Conservation (phyloP, 2,888 invertebrate genomes). For the Cosmia pyralina region DNA sequence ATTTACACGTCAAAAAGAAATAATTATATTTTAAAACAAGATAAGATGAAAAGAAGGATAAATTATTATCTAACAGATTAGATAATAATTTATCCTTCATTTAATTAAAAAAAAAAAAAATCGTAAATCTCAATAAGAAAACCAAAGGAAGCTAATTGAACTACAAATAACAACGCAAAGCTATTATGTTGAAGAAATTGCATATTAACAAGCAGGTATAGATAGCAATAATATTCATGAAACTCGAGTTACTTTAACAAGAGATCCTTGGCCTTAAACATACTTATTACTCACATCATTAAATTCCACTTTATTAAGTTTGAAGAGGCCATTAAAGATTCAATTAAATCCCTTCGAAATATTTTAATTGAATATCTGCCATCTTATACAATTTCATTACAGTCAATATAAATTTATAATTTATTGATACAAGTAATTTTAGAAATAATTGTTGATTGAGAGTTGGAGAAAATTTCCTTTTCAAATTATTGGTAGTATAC, state of each 20-base stretch:
- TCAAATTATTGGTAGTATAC: background rate
- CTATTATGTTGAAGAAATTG: background rate
- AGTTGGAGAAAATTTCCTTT: background rate
- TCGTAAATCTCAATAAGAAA: background rate
- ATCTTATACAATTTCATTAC: background rate
- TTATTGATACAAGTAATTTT: background rate
- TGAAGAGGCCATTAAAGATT: constrained; percentile 3
- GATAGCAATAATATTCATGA: background rate
- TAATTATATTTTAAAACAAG: background rate
- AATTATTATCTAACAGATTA: background rate
- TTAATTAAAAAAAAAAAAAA: no score
- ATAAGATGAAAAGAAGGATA: background rate
- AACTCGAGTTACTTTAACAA: background rate
- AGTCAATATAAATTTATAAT: background rate
- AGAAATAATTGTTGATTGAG: background rate
- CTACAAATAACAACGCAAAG: background rate
- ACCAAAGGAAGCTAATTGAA: background rate
- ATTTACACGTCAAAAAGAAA: background rate
- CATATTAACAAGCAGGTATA: background rate
- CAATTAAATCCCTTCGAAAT: background rate
- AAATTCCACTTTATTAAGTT: constrained; percentile 15
- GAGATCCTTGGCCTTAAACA: background rate
- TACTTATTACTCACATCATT: background rate
- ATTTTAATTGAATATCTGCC: constrained; percentile 12
- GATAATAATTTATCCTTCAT: no score